A percentile compares a stretch with the other conserved stretches of the same genome.
Conservation (phyloP, 2,888 invertebrate species). For the Rhorus exstirpatorius region DNA sequence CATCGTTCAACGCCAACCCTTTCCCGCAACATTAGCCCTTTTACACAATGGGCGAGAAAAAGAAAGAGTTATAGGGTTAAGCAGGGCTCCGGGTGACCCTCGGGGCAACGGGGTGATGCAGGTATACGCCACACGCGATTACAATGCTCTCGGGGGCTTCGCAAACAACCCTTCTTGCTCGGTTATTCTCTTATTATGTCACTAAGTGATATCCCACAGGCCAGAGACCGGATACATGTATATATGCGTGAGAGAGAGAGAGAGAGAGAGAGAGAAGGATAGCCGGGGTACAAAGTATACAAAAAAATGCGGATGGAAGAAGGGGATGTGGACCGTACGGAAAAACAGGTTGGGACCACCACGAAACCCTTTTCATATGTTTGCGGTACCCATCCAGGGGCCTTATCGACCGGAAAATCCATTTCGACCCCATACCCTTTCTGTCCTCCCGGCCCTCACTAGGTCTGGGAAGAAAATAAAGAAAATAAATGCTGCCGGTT, state of each 20-base stretch:
- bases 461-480: slow-evolving; percentile 6
- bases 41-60: slow-evolving; percentile 47
- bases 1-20: slow-evolving; percentile 47
- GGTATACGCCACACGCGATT: slow-evolving; percentile 74
- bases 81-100: slow-evolving; percentile 36
- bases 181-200: slow-evolving; percentile 77
- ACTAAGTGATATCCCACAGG: slow-evolving; percentile 77
- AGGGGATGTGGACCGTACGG: slow-evolving; percentile 44
- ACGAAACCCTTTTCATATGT: slow-evolving; percentile 68
- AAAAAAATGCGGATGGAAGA: slow-evolving; percentile 53
- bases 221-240: slow-evolving; percentile 18
- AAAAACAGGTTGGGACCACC: slow-evolving; percentile 71
- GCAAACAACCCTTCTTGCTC: slow-evolving; percentile 79
- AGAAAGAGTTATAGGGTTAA: slow-evolving; percentile 63
- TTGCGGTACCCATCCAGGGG: slow-evolving; percentile 45
- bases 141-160: slow-evolving; percentile 70
- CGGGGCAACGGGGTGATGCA: slow-evolving; percentile 69
- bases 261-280: slow-evolving; percentile 30
- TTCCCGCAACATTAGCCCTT: slow-evolving; percentile 56
- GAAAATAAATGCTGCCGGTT: slow-evolving; percentile 43
- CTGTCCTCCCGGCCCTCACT: not conserved
- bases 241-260: slow-evolving; percentile 4
- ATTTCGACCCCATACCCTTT: slow-evolving; percentile 43
- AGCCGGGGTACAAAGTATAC: slow-evolving; percentile 19
- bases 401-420: slow-evolving; percentile 66